Percentiles rank a stretch among this genome's conserved stretches.
Evolutionary conservation across 2,888 invertebrate genomes (phyloP).

Genomic region (Branchinecta sandiegonensis): DNA sequence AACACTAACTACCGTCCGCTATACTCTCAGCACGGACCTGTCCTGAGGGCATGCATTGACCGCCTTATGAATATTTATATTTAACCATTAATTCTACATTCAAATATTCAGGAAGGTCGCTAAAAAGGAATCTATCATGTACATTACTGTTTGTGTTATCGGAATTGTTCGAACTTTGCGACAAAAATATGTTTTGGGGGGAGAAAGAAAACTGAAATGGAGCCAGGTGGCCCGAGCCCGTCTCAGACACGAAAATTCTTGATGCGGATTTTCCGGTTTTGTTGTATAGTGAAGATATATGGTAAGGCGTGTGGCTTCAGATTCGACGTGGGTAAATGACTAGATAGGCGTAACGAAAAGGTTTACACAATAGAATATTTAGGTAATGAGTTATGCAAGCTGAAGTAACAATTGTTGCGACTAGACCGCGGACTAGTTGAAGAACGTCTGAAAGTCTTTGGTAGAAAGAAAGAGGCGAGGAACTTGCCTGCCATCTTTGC

Average conservation of each 20-base stretch:
- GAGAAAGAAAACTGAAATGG: not conserved
- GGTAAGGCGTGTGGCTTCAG: conserved; percentile 9
- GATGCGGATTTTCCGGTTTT: conserved; percentile 12
- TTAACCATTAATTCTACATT: conserved; percentile 9
- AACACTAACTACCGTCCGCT: too few relatives aligned
- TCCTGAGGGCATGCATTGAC: not conserved
- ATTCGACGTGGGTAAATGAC: conserved; percentile 14
- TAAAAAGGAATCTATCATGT: not conserved
- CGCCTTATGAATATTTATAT: conserved; percentile 16
- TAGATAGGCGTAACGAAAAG: conserved; percentile 15
- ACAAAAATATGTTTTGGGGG: not conserved
- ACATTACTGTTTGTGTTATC: not conserved
- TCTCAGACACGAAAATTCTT: conserved; percentile 12
- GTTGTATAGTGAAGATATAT: conserved; percentile 15
- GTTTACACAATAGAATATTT: not conserved
- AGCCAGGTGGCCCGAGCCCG: not conserved
- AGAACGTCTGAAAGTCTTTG: too few relatives aligned
- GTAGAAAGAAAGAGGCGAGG: too few relatives aligned
- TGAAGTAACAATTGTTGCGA: not conserved
- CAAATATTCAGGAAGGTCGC: conserved; percentile 1
- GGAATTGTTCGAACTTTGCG: not conserved
- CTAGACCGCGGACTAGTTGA: not conserved
- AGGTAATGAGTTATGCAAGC: not conserved
- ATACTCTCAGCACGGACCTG: conserved; percentile 3
- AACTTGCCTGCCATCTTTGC: too few relatives aligned